These are phyloP conservation scores for Hyperopisus bebe DNA, from an alignment of 2,113 vertebrate species.

Conservation along the genomic window DNA sequence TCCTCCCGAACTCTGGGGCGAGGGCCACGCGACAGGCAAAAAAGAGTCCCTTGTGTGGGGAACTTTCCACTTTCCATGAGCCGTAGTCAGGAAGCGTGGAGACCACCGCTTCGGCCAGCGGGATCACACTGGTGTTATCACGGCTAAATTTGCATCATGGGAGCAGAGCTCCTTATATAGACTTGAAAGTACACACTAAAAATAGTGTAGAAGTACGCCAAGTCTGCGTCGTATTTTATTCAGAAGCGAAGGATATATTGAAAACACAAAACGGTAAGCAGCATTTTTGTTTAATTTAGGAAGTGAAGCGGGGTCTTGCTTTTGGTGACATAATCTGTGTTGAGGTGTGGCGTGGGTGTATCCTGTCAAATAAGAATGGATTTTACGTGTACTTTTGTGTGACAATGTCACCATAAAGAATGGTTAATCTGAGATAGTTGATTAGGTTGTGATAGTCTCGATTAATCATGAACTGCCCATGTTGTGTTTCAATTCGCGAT, in stretches of 20 bases:
- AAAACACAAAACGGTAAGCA: neutral
- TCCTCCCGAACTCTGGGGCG: neutral
- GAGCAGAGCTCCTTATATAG: slow-evolving; percentile 9
- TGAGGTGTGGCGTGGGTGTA: neutral
- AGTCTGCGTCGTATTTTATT: neutral
- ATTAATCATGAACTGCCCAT: neutral
- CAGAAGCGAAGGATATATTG: neutral
- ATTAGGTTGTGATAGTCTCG: neutral
- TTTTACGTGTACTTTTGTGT: neutral
- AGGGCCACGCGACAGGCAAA: neutral
- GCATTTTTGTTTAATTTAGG: neutral
- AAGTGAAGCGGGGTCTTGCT: neutral
- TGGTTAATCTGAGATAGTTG: neutral
- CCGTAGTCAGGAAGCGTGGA: neutral
- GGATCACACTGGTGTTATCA: neutral
- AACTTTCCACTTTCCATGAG: neutral
- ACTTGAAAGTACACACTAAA: neutral
- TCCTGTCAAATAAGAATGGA: neutral
- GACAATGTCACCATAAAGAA: neutral
- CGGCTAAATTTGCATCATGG: neutral
- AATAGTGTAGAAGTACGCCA: neutral
- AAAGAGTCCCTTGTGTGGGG: neutral
- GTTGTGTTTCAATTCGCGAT: neutral
- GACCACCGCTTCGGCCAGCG: neutral
- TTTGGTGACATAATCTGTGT: neutral